Evolutionary conservation across 2,113 vertebrate species (phyloP).

Genomic region (Mellivora capensis): DNA sequence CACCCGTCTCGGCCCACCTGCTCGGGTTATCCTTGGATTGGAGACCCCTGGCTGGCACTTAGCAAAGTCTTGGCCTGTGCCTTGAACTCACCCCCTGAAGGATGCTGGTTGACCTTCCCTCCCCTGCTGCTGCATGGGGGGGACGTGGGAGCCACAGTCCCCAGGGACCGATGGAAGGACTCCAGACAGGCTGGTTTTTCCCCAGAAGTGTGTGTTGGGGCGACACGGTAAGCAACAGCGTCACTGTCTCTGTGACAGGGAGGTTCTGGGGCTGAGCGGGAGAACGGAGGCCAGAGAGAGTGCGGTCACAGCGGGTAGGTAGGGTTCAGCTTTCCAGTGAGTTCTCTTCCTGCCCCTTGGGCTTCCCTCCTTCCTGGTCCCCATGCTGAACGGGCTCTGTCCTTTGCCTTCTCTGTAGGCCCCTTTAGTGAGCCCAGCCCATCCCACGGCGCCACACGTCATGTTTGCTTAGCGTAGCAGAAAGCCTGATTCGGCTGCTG

Average conservation of each 20-base stretch:
- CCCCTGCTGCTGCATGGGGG: not conserved
- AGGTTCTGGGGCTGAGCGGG: not conserved
- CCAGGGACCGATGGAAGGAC: fast-evolving
- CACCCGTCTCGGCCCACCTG: fast-evolving
- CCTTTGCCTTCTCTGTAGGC: not conserved
- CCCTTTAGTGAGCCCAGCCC: not conserved
- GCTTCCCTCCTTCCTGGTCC: not conserved
- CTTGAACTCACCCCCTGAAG: not conserved
- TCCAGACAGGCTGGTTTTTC: not conserved
- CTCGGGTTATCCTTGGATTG: not conserved
- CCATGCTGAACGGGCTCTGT: not conserved
- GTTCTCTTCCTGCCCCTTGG: not conserved
- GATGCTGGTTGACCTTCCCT: not conserved
- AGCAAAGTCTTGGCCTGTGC: too few relatives aligned
- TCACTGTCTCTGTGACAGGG: too few relatives aligned
- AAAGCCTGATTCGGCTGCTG: not conserved
- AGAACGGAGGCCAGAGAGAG: not conserved
- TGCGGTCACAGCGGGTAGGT: not conserved
- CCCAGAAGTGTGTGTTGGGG: too few relatives aligned
- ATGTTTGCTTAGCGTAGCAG: fast-evolving
- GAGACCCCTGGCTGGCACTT: not conserved
- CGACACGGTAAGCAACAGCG: not conserved
- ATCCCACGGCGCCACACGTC: not conserved
- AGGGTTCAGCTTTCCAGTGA: not conserved
- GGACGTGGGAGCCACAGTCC: not conserved